phyloP scores from a whole-genome alignment of 23 tunicate species.

The Corella eumyota region DNA sequence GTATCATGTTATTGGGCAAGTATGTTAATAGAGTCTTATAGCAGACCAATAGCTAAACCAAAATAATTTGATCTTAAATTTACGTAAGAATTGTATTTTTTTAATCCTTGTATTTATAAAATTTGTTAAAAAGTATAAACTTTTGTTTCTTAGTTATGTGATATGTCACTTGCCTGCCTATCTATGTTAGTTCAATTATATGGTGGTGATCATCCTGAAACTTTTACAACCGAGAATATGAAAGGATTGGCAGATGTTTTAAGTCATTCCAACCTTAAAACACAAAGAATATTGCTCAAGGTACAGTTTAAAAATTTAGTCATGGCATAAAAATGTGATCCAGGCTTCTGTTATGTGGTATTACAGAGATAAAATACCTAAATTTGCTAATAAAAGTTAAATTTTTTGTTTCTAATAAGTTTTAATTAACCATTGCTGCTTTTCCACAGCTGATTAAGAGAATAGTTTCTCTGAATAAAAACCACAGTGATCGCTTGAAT shows the following conservation, averaged over 20 bases:
- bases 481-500: constrained; percentile 41
- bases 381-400: no score
- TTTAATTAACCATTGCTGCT: no score
- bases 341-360: no score
- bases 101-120: background rate
- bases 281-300: constrained; percentile 62
- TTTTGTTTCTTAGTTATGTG: constrained; percentile 51
- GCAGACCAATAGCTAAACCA: no score
- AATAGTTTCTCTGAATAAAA: constrained; percentile 53
- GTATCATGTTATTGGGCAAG: no score
- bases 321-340: no score
- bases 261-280: constrained; percentile 30
- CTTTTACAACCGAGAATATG: constrained; percentile 66
- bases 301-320: no score
- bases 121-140: no score
- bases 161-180: constrained; percentile 59
- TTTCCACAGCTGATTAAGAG: constrained; percentile 52
- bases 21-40: no score
- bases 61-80: background rate
- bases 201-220: constrained; percentile 95
- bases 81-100: background rate
- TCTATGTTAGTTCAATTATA: constrained; percentile 81
- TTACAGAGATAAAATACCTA: no score
- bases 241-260: constrained; percentile 60
- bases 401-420: no score